phyloP scores from a whole-genome alignment of 2,113 vertebrate species.

The Panthera uncia region DNA sequence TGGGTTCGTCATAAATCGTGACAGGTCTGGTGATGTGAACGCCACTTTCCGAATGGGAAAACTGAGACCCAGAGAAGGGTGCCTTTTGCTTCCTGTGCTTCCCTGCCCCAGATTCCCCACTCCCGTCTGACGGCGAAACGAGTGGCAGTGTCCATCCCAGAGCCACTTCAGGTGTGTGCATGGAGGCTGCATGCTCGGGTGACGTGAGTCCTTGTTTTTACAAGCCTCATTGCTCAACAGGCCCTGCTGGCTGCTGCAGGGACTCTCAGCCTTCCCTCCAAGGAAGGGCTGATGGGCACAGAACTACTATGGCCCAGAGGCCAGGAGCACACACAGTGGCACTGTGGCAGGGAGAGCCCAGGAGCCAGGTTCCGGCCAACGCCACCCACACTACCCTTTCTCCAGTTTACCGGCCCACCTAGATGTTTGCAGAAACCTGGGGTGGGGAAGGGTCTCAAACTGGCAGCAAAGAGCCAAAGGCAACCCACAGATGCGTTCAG shows the following conservation, averaged over 20 bases:
- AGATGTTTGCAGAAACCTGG: background rate
- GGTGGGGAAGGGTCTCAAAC: background rate
- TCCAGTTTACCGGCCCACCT: accelerated
- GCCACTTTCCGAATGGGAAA: background rate
- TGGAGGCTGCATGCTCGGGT: background rate
- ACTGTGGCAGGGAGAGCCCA: background rate
- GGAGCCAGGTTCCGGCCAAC: background rate
- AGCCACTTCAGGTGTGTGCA: background rate
- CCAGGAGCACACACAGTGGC: background rate
- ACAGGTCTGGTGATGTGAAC: background rate
- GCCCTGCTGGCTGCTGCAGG: background rate
- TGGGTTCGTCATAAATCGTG: background rate
- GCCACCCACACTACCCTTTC: background rate
- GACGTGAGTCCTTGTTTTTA: constrained; percentile 22
- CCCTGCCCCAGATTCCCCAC: background rate
- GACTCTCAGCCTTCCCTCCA: background rate
- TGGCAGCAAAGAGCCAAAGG: background rate
- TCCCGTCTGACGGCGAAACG: background rate
- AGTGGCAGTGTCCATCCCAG: background rate
- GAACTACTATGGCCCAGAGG: background rate
- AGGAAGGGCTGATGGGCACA: background rate
- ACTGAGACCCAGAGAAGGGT: background rate
- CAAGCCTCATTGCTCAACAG: background rate
- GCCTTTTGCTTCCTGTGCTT: background rate
- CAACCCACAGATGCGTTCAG: accelerated